phyloP scores from a whole-genome alignment of 2,888 invertebrate species.

The Drosophila tripunctata region DNA sequence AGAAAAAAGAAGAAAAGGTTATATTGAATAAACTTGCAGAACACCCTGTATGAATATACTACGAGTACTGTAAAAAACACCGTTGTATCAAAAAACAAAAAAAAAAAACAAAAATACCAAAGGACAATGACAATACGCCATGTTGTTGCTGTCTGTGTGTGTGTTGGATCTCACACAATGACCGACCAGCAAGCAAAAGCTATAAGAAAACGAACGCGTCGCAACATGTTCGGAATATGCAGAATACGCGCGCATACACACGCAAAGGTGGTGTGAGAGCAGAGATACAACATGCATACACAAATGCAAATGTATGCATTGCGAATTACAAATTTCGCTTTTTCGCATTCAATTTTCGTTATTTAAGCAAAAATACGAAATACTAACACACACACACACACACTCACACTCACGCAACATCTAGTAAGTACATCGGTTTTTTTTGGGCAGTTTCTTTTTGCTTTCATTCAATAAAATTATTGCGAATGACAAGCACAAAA shows the following conservation, averaged over 20 bases:
- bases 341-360: constrained; percentile 52
- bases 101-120: constrained; percentile 23
- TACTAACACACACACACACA: constrained; percentile 16
- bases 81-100: too few relatives aligned
- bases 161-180: constrained; percentile 48
- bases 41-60: too few relatives aligned
- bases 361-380: constrained; percentile 31
- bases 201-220: constrained; percentile 48
- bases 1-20: constrained; percentile 25
- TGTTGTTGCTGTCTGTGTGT: constrained; percentile 2
- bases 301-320: constrained; percentile 10
- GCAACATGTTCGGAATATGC: constrained; percentile 58
- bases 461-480: constrained; percentile 76
- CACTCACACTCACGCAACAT: constrained; percentile 23
- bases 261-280: constrained; percentile 1
- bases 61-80: too few relatives aligned
- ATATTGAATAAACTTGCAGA: too few relatives aligned
- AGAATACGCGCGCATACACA: constrained; percentile 62
- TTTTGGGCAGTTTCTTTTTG: constrained; percentile 63
- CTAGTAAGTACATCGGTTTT: constrained; percentile 67
- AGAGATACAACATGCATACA: constrained; percentile 5
- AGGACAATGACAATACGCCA: constrained; percentile 52
- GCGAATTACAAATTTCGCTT: constrained; percentile 14
- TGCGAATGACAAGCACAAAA: constrained; percentile 72
- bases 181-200: constrained; percentile 44